Evolutionary conservation across 2,113 vertebrate species (phyloP), one percentile per base, ranked within the genome.

Genomic region (Gambusia affinis): DNA sequence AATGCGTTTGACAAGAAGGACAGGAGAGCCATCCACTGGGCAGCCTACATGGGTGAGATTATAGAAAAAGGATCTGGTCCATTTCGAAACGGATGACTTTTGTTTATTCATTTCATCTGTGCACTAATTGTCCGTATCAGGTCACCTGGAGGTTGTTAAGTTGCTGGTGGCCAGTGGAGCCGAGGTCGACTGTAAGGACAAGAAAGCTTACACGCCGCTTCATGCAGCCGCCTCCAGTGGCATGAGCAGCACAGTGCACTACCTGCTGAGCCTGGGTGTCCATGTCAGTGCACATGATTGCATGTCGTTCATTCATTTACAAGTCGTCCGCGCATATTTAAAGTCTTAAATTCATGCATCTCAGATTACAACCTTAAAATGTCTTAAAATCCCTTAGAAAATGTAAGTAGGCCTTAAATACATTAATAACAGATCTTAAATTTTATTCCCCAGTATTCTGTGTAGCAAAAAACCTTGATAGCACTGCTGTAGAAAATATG

Each of bases 1-100:
- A 99, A 99, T 85, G 98, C 97, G 37, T 99, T 99, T 93, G 98
- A 99, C 92, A 99, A 98, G 93, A 99, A 98, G 88, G 97, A 99
- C 90, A 94, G 97, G 69, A 94, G 98, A 86, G 97, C 98, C 62
- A 95, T 99, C 80, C 98, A 99, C 76, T 99, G 98, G 98, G 98
- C 97, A 70, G 96, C 98, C 4, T 99, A 97, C 90, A 99, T 99
- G 98, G 98, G 98, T 99, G 94, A 88, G 94, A 3, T 29, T 31
- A 39, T 60, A 27, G 1, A 8, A 8, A 44, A 14, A 14, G 7
- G 22, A n/a, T 4, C 1, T 10, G 60, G 31, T 60, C 75, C 22
- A 14, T 27, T 35, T 68, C 1, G 12, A 33, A 8, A 51, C 64
- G 4, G 28, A 15, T 64, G 14, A 29, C 28, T 12, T 17, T 28